phyloP scores from a whole-genome alignment of 2,888 invertebrate genomes.

The Thereva unica region DNA sequence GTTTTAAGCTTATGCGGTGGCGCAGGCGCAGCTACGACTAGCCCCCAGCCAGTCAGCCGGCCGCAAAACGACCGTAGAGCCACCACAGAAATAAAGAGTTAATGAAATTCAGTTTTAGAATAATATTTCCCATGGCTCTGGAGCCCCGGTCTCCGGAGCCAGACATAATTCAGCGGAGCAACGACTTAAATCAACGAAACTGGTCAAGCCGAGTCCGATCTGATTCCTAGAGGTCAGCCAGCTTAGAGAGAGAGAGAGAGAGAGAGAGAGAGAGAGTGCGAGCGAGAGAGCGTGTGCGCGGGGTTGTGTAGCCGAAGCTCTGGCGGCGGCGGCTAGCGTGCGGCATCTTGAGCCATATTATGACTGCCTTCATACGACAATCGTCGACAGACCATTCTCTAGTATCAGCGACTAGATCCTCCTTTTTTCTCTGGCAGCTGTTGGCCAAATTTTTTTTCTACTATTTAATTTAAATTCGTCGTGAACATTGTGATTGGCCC shows the following conservation, averaged over 20 bases:
- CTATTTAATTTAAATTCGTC: constrained; percentile 31
- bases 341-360: too few relatives aligned
- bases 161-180: constrained; percentile 27
- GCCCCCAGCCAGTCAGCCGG: not conserved
- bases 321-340: too few relatives aligned
- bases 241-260: too few relatives aligned
- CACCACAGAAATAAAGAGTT: constrained; percentile 7
- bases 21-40: constrained; percentile 11
- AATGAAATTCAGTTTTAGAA: constrained; percentile 32
- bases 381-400: constrained; percentile 3
- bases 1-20: constrained; percentile 4
- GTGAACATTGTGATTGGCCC: constrained; percentile 39
- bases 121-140: constrained; percentile 28
- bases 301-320: too few relatives aligned
- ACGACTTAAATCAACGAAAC: constrained; percentile 24
- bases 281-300: too few relatives aligned
- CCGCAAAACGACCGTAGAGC: not conserved
- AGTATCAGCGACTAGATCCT: constrained; percentile 7
- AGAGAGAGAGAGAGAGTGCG: too few relatives aligned
- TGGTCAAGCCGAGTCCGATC: constrained; percentile 11
- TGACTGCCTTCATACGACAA: not conserved
- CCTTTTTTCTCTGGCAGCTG: constrained; percentile 21
- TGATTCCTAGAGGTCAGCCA: constrained; percentile 27
- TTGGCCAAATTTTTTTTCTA: constrained; percentile 29
- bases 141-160: constrained; percentile 6